Conservation (phyloP, 2,888 invertebrate species). For the Drosophila kuntzei region DNA sequence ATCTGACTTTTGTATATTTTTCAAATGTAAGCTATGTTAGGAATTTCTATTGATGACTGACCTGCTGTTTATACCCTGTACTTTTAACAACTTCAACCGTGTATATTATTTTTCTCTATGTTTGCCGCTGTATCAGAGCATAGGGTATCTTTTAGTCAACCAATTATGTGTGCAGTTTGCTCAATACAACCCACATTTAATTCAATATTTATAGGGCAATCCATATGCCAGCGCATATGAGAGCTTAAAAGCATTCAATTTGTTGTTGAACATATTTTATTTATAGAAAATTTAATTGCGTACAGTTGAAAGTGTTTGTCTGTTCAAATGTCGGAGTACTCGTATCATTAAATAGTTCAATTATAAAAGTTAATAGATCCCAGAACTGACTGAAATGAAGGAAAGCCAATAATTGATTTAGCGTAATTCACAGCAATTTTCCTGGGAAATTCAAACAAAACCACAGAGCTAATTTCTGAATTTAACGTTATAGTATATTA, state of each 20-base stretch:
- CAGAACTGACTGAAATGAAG: neutral
- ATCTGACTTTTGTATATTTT: conserved; percentile 17
- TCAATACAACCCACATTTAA: conserved; percentile 45
- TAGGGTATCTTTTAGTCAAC: conserved; percentile 19
- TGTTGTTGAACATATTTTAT: conserved; percentile 53
- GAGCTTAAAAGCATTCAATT: conserved; percentile 44
- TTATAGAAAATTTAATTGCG: conserved; percentile 57
- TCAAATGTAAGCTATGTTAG: conserved; percentile 25
- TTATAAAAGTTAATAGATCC: conserved; percentile 21
- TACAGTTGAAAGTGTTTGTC: conserved; percentile 26
- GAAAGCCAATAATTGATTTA: conserved; percentile 23
- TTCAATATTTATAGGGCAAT: conserved; percentile 68
- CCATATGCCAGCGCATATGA: conserved; percentile 16
- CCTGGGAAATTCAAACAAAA: neutral
- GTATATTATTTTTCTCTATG: neutral
- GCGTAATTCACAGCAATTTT: conserved; percentile 4
- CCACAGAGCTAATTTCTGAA: neutral
- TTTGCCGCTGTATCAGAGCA: neutral
- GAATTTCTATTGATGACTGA: conserved; percentile 57
- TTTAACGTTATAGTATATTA: too few relatives aligned
- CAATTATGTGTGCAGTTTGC: conserved; percentile 1
- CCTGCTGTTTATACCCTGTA: conserved; percentile 24
- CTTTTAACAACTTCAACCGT: neutral
- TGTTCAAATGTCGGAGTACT: conserved; percentile 7
- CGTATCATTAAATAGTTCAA: conserved; percentile 19